Evolutionary conservation across 2,888 invertebrate genomes (phyloP).

Genomic region (Polymixis lichenea): DNA sequence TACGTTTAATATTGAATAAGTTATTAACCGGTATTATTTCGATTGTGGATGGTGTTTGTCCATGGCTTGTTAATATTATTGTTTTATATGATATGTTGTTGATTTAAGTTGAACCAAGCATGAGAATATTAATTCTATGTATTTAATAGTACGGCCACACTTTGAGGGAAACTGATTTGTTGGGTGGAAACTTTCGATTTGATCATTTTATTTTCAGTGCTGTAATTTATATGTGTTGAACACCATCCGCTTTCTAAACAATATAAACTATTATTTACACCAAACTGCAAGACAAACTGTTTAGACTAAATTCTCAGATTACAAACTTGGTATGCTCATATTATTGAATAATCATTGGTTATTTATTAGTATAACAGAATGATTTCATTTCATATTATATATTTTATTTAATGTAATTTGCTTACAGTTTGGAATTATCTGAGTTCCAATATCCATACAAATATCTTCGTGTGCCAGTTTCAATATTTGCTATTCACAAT

Average conservation of each 20-base stretch:
- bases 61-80: slow-evolving; percentile 85
- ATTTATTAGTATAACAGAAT: slow-evolving; percentile 54
- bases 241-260: slow-evolving; percentile 91
- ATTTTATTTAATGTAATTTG: slow-evolving; percentile 70
- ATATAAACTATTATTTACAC: slow-evolving; percentile 78
- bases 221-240: slow-evolving; percentile 86
- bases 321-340: slow-evolving; percentile 49
- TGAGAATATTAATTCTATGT: slow-evolving; percentile 73
- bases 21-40: slow-evolving; percentile 88
- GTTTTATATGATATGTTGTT: slow-evolving; percentile 82
- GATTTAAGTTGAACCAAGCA: slow-evolving; percentile 84
- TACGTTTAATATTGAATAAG: slow-evolving; percentile 89
- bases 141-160: slow-evolving; percentile 78
- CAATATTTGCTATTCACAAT: slow-evolving; percentile 65
- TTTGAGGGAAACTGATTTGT: slow-evolving; percentile 73
- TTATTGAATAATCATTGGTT: slow-evolving; percentile 50
- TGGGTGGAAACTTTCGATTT: slow-evolving; percentile 76
- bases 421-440: slow-evolving; percentile 84
- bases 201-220: slow-evolving; percentile 84
- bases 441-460: slow-evolving; percentile 78
- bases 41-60: slow-evolving; percentile 90
- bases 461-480: slow-evolving; percentile 79
- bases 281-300: slow-evolving; percentile 83
- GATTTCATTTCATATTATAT: slow-evolving; percentile 51
- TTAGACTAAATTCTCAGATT: slow-evolving; percentile 62